Percentiles rank a stretch among this genome's conserved stretches.
Conservation (phyloP, 2,113 vertebrate species). For the Tachycineta bicolor region DNA sequence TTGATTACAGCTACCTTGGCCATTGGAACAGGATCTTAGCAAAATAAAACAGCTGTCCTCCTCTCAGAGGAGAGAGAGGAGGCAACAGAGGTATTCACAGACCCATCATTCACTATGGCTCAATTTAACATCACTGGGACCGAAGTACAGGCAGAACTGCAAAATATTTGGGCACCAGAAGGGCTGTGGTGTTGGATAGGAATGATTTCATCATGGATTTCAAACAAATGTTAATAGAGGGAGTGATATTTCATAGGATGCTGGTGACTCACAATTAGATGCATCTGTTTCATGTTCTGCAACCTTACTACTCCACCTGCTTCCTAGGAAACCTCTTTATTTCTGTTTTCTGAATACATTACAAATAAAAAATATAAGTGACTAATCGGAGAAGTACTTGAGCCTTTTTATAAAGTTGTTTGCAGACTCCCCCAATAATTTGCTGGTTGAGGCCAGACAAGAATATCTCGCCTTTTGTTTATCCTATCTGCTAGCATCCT, state of each 20-base stretch:
- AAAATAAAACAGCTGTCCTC: constrained; percentile 1
- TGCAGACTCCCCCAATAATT: neutral
- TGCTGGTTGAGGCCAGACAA: neutral
- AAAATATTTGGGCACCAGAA: neutral
- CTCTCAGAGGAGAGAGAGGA: neutral
- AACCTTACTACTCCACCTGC: neutral
- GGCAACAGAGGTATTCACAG: neutral
- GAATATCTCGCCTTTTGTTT: neutral
- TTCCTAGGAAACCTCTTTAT: constrained; percentile 19
- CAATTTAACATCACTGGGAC: neutral
- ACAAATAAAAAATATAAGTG: neutral
- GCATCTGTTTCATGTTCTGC: neutral
- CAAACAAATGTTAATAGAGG: neutral
- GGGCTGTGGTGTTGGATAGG: neutral
- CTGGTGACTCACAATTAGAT: constrained; percentile 1
- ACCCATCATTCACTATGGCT: neutral
- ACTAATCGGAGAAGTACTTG: neutral
- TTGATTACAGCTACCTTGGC: neutral
- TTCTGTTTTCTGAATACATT: neutral
- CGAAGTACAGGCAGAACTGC: neutral
- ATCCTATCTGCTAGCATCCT: neutral
- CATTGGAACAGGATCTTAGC: neutral
- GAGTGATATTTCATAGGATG: constrained; percentile 12
- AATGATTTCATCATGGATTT: constrained; percentile 11
- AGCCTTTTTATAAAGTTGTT: neutral